Percentiles rank a stretch among this genome's conserved stretches.
Conservation (phyloP, 2,888 invertebrate species). For the Cylindroiulus punctatus region DNA sequence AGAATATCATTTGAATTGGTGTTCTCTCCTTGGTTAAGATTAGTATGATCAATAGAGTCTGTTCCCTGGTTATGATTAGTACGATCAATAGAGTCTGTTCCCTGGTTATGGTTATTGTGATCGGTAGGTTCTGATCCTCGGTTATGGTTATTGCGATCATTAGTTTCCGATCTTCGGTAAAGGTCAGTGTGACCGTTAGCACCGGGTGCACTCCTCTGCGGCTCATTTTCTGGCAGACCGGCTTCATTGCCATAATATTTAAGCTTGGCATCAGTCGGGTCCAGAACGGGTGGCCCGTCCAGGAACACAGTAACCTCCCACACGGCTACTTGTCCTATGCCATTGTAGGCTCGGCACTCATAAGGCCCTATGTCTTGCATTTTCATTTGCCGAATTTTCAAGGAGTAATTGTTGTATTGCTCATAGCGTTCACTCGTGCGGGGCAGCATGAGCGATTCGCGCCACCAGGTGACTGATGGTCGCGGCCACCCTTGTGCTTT, state of each 20-base stretch:
- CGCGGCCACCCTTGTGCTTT: conserved; percentile 83
- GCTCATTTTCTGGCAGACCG: not conserved
- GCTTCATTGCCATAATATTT: conserved; percentile 53
- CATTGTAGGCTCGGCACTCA: conserved; percentile 90
- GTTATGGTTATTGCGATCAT: not conserved
- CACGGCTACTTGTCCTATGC: conserved; percentile 78
- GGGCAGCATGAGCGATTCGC: conserved; percentile 79
- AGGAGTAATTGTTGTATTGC: conserved; percentile 77
- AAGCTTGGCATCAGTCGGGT: conserved; percentile 51
- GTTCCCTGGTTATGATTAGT: not conserved
- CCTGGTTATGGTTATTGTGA: not conserved
- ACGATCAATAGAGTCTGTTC: not conserved
- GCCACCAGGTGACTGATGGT: conserved; percentile 87
- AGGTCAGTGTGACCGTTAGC: not conserved
- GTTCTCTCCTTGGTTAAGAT: not conserved
- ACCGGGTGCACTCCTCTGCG: not conserved
- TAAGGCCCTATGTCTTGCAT: conserved; percentile 83
- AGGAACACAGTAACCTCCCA: conserved; percentile 73
- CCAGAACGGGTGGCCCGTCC: conserved; percentile 51
- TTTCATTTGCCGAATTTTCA: conserved; percentile 78
- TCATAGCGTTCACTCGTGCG: conserved; percentile 76
- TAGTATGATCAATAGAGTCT: not conserved
- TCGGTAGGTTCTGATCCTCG: not conserved
- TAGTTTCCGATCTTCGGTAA: not conserved
- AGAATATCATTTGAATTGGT: not conserved